Evolutionary conservation across 1,140 invertebrate species (phyloP), one percentile per base, ranked within the genome.

Genomic region (Babylonia areolata): DNA sequence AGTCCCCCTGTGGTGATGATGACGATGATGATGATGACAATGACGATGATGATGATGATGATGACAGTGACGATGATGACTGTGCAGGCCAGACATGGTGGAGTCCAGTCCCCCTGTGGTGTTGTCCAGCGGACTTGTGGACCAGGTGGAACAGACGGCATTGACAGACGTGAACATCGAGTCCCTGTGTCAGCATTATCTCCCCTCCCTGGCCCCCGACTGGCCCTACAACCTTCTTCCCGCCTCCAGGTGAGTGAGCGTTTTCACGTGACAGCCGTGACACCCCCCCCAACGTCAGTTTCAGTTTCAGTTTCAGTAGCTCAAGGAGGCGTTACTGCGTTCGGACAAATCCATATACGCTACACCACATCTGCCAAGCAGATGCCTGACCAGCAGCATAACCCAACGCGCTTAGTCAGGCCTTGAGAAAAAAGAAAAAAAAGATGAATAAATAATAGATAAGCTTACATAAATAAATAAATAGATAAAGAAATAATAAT

Each of bases 71-170:
- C 9, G 75, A 75, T 78, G 28, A 78, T 78, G 54, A 23, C 5
- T 51, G 84, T 89, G 35, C 85, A 95, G 95, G 81, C 89, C 94
- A 2, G 93, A 93, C n/a, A 89, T 94, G 83, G 94, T 94, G 5
- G 93, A 94, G 3, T 96, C 95, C 0, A 94, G 94, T 90, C 95
- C 96, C 0, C 95, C 96, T 35, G 95, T 96, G 69, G 95, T 96
- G n/a, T 93, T 97, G 58, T 95, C 96, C 20, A 96, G 96, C 88
- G 95, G 95, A 82, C 95, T 96, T 3, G 95, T 96, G 0, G 88
- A 90, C n/a, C 90, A 93, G 71, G 88, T 93, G n/a, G 86, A 90
- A 23, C 81, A 88, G 28, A 64, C 69, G 23, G 58, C 81, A 3
- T n/a, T 88, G 12, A 79, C 73, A 20, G 86, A 78, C 6, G 46